Base-by-base conservation (phyloP, 1,140 invertebrate genomes). In the Elymnias hypermnestra region DNA sequence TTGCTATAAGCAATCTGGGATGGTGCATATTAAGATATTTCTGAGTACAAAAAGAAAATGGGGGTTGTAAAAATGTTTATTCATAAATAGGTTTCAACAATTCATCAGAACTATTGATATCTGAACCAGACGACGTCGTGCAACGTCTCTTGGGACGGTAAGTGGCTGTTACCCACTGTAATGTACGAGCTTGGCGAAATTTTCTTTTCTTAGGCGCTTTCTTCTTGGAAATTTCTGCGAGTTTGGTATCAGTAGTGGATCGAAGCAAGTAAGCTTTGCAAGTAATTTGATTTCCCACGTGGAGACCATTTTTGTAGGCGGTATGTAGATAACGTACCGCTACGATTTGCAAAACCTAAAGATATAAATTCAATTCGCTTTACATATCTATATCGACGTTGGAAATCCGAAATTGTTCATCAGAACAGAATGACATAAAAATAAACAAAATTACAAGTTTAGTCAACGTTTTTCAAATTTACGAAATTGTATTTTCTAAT, bases 251-350 rank as follows among this genome's bases (percentile, higher is more conserved):
- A 10, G 63, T 59, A 6, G 53, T 17, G 0, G 77, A 81, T 3
- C 81, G 72, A 3, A 84, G 52, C 3, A 84, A 44, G 38, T 83
- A 84, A 1, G 81, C 76, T 5, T 69, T 47, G 28, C 78, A 79
- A 2, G 51, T 41, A n/a, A 70, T 61, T 10, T 70, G 68, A 41
- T 81, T 79, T 3, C 65, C 78, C 7, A 64, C 55, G 28, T 82
- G 71, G 0, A 84, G 49, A 6, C 81, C 81, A 23, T 67, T 81
- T 15, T 69, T 55, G 35, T 84, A 84, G 0, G 77, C 81, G 2
- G 81, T 84, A 37, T 84, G 76, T 0, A 84, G 63, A 38, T 84
- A 84, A 1, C 81, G 60, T 0, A 65, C 72, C 0, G 74, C 71
- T 38, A 73, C 62, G 8, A 71, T 72, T 74, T 84, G 81, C 1